Base-by-base conservation (phyloP, 2,113 vertebrate genomes). In the Bambusicola thoracicus region DNA sequence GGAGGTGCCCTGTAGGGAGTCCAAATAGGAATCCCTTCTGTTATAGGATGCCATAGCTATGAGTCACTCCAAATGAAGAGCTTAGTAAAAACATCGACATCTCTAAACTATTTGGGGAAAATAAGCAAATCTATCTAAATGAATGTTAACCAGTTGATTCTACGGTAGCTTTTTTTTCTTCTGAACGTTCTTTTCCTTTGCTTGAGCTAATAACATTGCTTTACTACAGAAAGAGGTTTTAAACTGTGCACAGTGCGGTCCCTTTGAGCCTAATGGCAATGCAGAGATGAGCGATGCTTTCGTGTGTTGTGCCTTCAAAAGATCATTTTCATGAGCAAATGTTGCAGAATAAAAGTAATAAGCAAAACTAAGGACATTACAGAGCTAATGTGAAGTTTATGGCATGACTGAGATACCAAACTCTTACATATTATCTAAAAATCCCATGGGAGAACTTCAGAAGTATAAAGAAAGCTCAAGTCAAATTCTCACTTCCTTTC, bases 1-100 rank as follows among this genome's bases (percentile, higher is more conserved):
- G 91, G 84, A 79, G 79, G 62, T 91, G 65, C 55, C 75, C 96
- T 92, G 81, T 80, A 78, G 87, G 69, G 77, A 89, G 91, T 87
- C 85, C 92, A 95, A 94, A 94, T 87, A 95, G 88, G 75, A 96
- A 93, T 96, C 92, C 92, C 85, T 95, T 93, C 86, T 87, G 83
- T 92, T 93, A 83, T 91, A 85, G 67, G 91, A 93, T 93, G 78
- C 76, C 85, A 81, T 74, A 92, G 59, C 19, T 82, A 48, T 96
- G 97, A 96, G 84, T 97, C 91, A 96, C 65, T 85, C 62, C 11
- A 29, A 93, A 88, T 69, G n/a, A 95, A 80, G 84, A 88, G 21
- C 86, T 91, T 87, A 81, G 49, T 72, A 69, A 84, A 93, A 95
- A 93, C 74, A 81, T 74, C 81, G 61, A 91, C 68, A 74, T 79